Percentiles rank a stretch among this genome's conserved stretches.
phyloP scores from a whole-genome alignment of 1,140 invertebrate genomes.

The Globodera rostochiensis region DNA sequence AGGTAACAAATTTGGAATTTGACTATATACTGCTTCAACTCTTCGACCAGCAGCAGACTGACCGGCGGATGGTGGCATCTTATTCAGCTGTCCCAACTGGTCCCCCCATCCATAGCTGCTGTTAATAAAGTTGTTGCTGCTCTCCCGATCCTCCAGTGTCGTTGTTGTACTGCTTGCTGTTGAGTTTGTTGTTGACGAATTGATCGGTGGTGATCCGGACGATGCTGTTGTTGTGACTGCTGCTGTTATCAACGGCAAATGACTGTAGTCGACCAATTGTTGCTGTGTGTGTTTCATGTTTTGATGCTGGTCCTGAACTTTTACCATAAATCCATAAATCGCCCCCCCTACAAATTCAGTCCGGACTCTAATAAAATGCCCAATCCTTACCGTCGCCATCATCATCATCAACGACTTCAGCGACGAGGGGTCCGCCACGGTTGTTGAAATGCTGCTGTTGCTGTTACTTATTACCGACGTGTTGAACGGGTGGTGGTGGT shows the following conservation, averaged over 20 bases:
- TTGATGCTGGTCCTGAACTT: neutral
- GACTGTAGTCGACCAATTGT: slow-evolving; percentile 27
- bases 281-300: neutral
- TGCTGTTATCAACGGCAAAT: slow-evolving; percentile 24
- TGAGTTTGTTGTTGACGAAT: slow-evolving; percentile 1
- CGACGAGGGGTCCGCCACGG: neutral
- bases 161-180: slow-evolving; percentile 13
- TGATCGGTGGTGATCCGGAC: slow-evolving; percentile 13
- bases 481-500: too few relatives aligned
- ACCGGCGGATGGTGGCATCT: too few relatives aligned
- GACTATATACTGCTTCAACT: neutral
- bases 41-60: too few relatives aligned
- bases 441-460: neutral
- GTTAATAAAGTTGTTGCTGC: too few relatives aligned
- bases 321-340: too few relatives aligned
- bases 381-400: too few relatives aligned
- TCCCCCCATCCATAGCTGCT: neutral
- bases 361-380: too few relatives aligned
- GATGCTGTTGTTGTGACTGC: neutral
- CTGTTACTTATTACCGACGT: too few relatives aligned
- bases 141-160: neutral
- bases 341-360: too few relatives aligned
- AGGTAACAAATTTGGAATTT: too few relatives aligned
- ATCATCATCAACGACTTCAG: neutral
- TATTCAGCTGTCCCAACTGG: too few relatives aligned